Evolutionary conservation across 1,140 invertebrate genomes (phyloP).

Genomic region (Brachionus paranguensis): DNA sequence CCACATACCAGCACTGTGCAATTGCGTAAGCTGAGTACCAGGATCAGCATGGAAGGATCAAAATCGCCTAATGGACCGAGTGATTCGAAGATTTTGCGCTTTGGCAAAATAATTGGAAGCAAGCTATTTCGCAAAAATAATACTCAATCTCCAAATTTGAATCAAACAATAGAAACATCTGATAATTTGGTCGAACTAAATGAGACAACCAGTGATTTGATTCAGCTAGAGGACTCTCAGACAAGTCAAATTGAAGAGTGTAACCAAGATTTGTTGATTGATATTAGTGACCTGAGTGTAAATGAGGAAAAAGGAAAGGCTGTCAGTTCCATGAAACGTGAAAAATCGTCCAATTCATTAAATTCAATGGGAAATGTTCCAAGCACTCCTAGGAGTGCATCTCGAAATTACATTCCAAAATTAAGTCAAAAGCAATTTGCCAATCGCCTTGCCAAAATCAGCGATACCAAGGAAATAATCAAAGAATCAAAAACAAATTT

Average conservation of each 20-base stretch:
- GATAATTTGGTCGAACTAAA: not conserved
- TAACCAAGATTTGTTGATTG: not conserved
- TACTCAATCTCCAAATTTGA: not conserved
- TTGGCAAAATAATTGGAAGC: not conserved
- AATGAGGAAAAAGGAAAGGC: not conserved
- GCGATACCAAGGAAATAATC: not conserved
- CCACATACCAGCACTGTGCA: not conserved
- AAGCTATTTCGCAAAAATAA: not conserved
- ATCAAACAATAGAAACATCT: not conserved
- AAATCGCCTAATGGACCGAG: not conserved
- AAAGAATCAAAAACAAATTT: slow-evolving; percentile 6
- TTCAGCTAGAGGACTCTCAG: not conserved
- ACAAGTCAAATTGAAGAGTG: not conserved
- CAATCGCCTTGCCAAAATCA: not conserved
- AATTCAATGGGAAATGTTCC: not conserved
- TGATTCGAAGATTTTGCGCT: not conserved
- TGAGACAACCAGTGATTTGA: not conserved
- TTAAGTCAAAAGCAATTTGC: not conserved
- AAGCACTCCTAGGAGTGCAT: not conserved
- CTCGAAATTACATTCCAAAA: not conserved
- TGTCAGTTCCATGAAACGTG: not conserved
- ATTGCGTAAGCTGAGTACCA: not conserved
- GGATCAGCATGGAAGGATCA: not conserved
- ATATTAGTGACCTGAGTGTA: not conserved
- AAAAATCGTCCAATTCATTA: not conserved